These are phyloP conservation scores for Silurus glanis DNA, from an alignment of 2,113 vertebrate species.

Conservation along the genomic window DNA sequence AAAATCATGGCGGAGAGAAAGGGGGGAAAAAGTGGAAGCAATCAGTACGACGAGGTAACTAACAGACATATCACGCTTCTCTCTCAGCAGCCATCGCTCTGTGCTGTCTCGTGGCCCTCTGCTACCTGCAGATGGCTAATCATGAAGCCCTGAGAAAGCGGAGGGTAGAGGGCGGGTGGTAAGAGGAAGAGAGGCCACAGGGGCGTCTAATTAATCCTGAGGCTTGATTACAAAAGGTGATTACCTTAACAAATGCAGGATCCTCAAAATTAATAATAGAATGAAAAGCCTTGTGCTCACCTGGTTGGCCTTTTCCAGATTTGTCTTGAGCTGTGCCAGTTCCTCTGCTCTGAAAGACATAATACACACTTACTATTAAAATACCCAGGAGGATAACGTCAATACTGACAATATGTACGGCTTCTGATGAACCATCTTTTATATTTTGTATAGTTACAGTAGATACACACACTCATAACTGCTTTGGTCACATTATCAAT, in stretches of 20 bases:
- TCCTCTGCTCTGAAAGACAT: constrained; percentile 84
- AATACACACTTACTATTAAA: constrained; percentile 4
- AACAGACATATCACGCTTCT: constrained; percentile 53
- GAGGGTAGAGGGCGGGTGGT: constrained; percentile 13
- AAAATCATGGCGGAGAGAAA: constrained; percentile 53
- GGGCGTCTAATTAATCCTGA: constrained; percentile 72
- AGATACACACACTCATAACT: background rate
- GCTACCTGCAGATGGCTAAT: constrained; percentile 66
- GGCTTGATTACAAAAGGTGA: constrained; percentile 76
- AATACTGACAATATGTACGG: background rate
- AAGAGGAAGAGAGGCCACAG: constrained; percentile 59
- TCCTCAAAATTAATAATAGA: constrained; percentile 64
- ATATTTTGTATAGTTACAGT: background rate
- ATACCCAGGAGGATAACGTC: background rate
- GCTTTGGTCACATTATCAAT: background rate
- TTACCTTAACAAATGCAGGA: constrained; percentile 70
- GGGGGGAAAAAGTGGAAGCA: constrained; percentile 62
- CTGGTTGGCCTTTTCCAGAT: constrained; percentile 94
- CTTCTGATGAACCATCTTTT: background rate
- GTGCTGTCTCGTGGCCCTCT: constrained; percentile 51
- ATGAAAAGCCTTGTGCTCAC: constrained; percentile 72
- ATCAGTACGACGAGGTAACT: constrained; percentile 68
- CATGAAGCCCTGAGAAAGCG: constrained; percentile 55
- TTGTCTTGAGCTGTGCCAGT: constrained; percentile 87
- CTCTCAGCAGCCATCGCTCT: constrained; percentile 31